phyloP scores from a whole-genome alignment of 2,888 invertebrate species.

The Lasioglossum oenotherae region DNA sequence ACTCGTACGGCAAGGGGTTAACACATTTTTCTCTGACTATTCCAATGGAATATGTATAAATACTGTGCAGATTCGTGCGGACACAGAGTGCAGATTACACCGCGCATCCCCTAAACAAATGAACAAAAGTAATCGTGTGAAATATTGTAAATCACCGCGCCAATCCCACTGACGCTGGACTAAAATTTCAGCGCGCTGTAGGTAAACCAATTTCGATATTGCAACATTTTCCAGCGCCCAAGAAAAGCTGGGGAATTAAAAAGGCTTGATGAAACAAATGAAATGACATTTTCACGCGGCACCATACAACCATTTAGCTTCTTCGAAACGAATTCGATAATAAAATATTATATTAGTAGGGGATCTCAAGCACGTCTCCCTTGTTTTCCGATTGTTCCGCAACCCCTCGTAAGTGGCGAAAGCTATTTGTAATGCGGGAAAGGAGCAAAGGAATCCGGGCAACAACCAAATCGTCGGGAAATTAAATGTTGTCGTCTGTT shows the following conservation, averaged over 20 bases:
- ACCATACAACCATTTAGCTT: neutral
- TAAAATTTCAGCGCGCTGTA: neutral
- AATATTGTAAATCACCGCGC: neutral
- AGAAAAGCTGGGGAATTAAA: neutral
- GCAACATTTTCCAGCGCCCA: neutral
- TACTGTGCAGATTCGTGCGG: neutral
- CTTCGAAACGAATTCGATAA: neutral
- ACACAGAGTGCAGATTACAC: neutral
- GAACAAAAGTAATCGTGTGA: conserved; percentile 5
- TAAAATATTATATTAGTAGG: neutral
- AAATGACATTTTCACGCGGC: neutral
- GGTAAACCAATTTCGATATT: neutral
- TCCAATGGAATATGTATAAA: neutral
- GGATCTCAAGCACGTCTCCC: neutral
- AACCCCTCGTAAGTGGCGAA: neutral
- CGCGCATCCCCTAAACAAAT: neutral
- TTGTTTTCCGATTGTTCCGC: neutral
- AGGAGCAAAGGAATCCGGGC: neutral
- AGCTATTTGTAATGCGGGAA: neutral
- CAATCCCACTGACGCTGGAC: neutral
- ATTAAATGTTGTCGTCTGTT: neutral
- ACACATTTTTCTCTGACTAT: neutral
- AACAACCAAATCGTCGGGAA: conserved; percentile 2
- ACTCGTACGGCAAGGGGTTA: neutral
- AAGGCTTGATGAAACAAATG: neutral